Percentiles rank a stretch among this genome's conserved stretches.
phyloP scores from a whole-genome alignment of 2,113 vertebrate species.

The Mugil cephalus region DNA sequence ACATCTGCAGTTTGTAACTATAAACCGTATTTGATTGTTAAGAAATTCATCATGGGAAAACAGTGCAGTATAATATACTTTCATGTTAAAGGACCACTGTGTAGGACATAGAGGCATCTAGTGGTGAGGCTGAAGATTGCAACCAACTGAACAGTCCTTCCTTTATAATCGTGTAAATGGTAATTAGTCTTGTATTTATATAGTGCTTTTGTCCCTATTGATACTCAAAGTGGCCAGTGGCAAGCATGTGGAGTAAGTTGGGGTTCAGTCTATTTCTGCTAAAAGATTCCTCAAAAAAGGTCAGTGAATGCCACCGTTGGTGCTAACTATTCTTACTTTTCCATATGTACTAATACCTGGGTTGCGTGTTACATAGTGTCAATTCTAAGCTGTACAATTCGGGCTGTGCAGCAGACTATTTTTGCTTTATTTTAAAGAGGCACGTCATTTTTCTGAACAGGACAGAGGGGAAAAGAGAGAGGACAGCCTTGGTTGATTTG shows the following conservation, averaged over 20 bases:
- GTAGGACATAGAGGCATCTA: too few relatives aligned
- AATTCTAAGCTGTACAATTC: constrained; percentile 27
- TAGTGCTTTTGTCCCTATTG: too few relatives aligned
- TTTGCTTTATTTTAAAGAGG: constrained; percentile 45
- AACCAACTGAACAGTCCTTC: too few relatives aligned
- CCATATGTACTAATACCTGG: not conserved
- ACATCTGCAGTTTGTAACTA: too few relatives aligned
- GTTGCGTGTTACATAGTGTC: constrained; percentile 20
- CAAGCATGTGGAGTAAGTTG: too few relatives aligned
- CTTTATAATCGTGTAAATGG: too few relatives aligned
- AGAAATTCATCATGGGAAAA: not conserved
- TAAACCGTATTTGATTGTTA: not conserved
- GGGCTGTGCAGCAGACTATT: constrained; percentile 27
- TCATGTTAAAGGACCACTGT: too few relatives aligned
- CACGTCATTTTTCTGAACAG: constrained; percentile 44
- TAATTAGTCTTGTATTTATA: too few relatives aligned
- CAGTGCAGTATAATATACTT: not conserved
- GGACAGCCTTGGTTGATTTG: constrained; percentile 57
- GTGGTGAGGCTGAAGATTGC: too few relatives aligned
- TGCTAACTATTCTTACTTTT: constrained; percentile 1
- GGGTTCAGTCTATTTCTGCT: not conserved
- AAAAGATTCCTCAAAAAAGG: not conserved
- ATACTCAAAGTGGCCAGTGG: too few relatives aligned
- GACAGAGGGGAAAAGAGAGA: constrained; percentile 53
- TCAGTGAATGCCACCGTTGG: not conserved